Evolutionary conservation across 2,888 invertebrate species (phyloP).

Genomic region (Lingula anatina): DNA sequence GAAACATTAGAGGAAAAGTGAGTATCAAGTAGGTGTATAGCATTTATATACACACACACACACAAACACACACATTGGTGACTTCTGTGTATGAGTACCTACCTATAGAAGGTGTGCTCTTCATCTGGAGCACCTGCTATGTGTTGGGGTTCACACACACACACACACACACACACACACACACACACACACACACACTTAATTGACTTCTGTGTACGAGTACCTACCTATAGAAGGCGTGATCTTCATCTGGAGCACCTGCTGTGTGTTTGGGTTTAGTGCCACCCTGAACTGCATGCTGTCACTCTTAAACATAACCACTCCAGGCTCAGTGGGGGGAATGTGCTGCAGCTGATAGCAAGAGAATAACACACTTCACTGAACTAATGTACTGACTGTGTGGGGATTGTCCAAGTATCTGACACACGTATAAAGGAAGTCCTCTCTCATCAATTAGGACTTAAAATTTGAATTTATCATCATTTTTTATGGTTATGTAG

Average conservation of each 20-base stretch:
- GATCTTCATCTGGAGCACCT: slow-evolving; percentile 81
- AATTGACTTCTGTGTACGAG: too few relatives aligned
- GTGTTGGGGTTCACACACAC: slow-evolving; percentile 82
- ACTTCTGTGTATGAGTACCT: too few relatives aligned
- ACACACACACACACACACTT: neutral
- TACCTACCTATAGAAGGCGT: slow-evolving; percentile 64
- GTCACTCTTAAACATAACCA: slow-evolving; percentile 86
- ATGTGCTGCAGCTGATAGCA: slow-evolving; percentile 63
- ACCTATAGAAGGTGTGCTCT: slow-evolving; percentile 67
- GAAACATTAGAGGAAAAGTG: slow-evolving; percentile 35
- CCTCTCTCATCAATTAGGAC: too few relatives aligned
- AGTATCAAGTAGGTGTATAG: neutral
- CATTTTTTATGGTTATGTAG: too few relatives aligned
- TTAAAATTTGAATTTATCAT: too few relatives aligned
- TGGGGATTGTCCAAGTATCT: too few relatives aligned
- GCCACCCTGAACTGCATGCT: slow-evolving; percentile 80
- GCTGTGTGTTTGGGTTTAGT: slow-evolving; percentile 81
- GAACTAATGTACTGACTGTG: neutral
- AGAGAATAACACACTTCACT: too few relatives aligned
- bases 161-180: slow-evolving; percentile 57
- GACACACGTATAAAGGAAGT: too few relatives aligned
- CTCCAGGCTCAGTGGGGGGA: slow-evolving; percentile 75
- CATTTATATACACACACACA: neutral
- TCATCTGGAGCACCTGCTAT: slow-evolving; percentile 84
- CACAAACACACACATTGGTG: too few relatives aligned